phyloP scores from a whole-genome alignment of 2,888 invertebrate species.

The Rhagonycha fulva region DNA sequence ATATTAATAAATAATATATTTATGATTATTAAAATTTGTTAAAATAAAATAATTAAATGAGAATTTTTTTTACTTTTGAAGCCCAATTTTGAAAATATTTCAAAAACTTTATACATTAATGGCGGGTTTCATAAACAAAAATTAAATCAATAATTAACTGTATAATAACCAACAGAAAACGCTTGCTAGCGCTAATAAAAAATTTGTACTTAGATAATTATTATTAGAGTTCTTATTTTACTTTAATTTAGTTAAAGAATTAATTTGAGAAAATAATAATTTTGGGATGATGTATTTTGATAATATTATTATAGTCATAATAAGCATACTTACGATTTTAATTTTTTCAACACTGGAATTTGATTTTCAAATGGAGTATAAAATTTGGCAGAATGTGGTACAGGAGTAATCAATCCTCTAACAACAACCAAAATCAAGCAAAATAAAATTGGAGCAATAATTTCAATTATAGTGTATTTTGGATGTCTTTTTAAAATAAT shows the following conservation, averaged over 20 bases:
- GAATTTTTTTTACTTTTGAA: background rate
- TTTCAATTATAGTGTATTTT: slow-evolving; percentile 65
- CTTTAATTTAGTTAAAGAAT: too few relatives aligned
- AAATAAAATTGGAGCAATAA: slow-evolving; percentile 67
- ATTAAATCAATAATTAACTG: too few relatives aligned
- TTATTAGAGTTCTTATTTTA: too few relatives aligned
- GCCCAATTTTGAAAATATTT: background rate
- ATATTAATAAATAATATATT: too few relatives aligned
- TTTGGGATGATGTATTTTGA: background rate
- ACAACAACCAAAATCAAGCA: slow-evolving; percentile 54
- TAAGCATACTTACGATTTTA: background rate
- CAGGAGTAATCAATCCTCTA: background rate
- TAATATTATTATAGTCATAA: background rate
- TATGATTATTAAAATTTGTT: too few relatives aligned
- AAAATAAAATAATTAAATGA: too few relatives aligned
- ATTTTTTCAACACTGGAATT: background rate
- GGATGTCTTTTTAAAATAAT: slow-evolving; percentile 72
- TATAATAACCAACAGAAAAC: background rate
- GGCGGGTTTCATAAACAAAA: background rate
- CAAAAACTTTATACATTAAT: background rate
- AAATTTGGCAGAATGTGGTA: background rate
- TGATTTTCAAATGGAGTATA: background rate
- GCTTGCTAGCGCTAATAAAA: background rate
- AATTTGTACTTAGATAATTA: too few relatives aligned
- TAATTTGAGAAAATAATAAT: too few relatives aligned